phyloP scores from a whole-genome alignment of 1,140 invertebrate species.

The Eriosoma lanigerum region DNA sequence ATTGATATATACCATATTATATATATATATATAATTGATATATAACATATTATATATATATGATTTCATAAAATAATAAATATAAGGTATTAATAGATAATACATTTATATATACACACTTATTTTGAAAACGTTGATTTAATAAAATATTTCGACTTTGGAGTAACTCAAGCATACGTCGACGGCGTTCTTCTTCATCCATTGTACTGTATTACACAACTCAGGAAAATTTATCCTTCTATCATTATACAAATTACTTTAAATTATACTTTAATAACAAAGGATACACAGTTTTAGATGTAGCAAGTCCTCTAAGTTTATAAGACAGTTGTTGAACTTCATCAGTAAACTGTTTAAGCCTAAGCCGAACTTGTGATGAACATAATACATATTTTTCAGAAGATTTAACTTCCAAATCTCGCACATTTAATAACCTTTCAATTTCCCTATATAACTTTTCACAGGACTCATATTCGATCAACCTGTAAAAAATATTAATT shows the following conservation, averaged over 20 bases:
- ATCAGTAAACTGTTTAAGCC: conserved; percentile 65
- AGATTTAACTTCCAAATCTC: conserved; percentile 61
- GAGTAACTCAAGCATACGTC: conserved; percentile 63
- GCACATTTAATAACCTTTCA: conserved; percentile 64
- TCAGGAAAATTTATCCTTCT: conserved; percentile 24
- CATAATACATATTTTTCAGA: conserved; percentile 63
- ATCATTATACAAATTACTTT: neutral
- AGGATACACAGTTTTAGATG: conserved; percentile 52
- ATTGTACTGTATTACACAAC: conserved; percentile 59
- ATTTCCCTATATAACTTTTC: conserved; percentile 67
- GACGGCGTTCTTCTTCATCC: conserved; percentile 66
- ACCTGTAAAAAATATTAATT: conserved; percentile 59
- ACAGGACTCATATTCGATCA: conserved; percentile 68
- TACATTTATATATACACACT: too few species aligned
- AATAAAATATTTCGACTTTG: conserved; percentile 65
- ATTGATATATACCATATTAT: too few species aligned
- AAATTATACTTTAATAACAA: conserved; percentile 14
- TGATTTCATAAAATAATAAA: neutral
- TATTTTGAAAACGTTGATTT: conserved; percentile 58
- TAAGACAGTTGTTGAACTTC: conserved; percentile 65
- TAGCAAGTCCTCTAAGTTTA: conserved; percentile 57
- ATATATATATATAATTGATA: too few species aligned
- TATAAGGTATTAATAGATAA: neutral
- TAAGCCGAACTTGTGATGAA: conserved; percentile 64
- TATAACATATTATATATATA: too few species aligned